Conservation (phyloP, 2,888 invertebrate genomes). For the Nomada fabriciana region DNA sequence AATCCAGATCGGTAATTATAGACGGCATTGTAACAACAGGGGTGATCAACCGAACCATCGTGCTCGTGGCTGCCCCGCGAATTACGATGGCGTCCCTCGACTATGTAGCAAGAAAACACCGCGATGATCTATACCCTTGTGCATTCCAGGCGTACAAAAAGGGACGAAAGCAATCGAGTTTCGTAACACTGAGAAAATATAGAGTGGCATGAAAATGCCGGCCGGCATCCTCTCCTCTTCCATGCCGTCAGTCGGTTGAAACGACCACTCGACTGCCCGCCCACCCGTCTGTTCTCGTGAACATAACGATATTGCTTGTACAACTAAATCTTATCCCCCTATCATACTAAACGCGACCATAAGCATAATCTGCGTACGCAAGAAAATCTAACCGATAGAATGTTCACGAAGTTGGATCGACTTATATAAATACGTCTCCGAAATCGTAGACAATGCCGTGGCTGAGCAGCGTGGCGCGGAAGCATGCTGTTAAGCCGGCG, state of each 20-base stretch:
- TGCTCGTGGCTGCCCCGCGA: slow-evolving; percentile 70
- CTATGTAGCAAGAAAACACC: slow-evolving; percentile 44
- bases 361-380: slow-evolving; percentile 7
- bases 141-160: background rate
- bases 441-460: slow-evolving; percentile 44
- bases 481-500: slow-evolving; percentile 61
- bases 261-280: slow-evolving; percentile 66
- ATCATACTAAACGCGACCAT: slow-evolving; percentile 1
- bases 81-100: slow-evolving; percentile 78
- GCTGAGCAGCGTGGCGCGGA: slow-evolving; percentile 65
- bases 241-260: slow-evolving; percentile 84
- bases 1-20: slow-evolving; percentile 77
- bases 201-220: slow-evolving; percentile 65
- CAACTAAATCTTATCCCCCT: slow-evolving; percentile 4
- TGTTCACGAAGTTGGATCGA: slow-evolving; percentile 13
- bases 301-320: slow-evolving; percentile 20
- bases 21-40: slow-evolving; percentile 74
- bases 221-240: slow-evolving; percentile 67
- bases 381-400: slow-evolving; percentile 15
- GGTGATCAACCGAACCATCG: slow-evolving; percentile 74
- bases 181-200: slow-evolving; percentile 29
- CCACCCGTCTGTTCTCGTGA: slow-evolving; percentile 45
- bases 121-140: slow-evolving; percentile 6
- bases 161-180: background rate
- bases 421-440: slow-evolving; percentile 34